Base-by-base conservation (phyloP, 1,140 invertebrate species). In the Drepana arcuata region DNA sequence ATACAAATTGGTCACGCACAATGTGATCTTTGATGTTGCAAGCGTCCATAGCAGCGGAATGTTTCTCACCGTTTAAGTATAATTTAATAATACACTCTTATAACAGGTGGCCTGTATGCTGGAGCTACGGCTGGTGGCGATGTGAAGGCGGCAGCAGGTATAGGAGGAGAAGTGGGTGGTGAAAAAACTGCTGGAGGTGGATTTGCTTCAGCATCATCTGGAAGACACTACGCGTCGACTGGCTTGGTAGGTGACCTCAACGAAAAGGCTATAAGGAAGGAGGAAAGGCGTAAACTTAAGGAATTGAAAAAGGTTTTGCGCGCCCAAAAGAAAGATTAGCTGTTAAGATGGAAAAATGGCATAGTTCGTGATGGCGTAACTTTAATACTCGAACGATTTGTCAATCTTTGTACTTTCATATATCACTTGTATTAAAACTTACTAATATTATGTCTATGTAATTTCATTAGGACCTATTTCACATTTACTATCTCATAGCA, bases 101-200 rank as follows among this genome's bases (percentile, higher is more conserved):
- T 27, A 34, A 13, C 24, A 84, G 82, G 82, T 49, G 70, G 74
- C 15, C 41, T 84, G 1, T 84, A 65, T 24, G 82, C 82, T 37
- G 80, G 75, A 26, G 82, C 82, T 0, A 83, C 82, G 3, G 82
- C 82, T 5, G 78, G 80, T 15, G 69, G 72, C 14, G 77, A 74
- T 29, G 49, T 83, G 1, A 70, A 68, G 16, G 80, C 83, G 1
- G 58, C 62, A 25, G 73, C 83, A 2, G 80, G 83, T 31, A 52
- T 84, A 0, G 68, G 58, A 14, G 83, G 82, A 25, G 64, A 45
- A 29, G 62, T 75, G 0, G 40, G 31, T 10, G 50, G 39, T 9
- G 69, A 57, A 4, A 66, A 55, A 14, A 36, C 65, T 16, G 45
- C 49, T 13, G 77, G 74, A 21, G 38, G 31, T 14, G 72, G 78